phyloP scores from a whole-genome alignment of 2,113 vertebrate genomes.

The Zosterops japonicus region DNA sequence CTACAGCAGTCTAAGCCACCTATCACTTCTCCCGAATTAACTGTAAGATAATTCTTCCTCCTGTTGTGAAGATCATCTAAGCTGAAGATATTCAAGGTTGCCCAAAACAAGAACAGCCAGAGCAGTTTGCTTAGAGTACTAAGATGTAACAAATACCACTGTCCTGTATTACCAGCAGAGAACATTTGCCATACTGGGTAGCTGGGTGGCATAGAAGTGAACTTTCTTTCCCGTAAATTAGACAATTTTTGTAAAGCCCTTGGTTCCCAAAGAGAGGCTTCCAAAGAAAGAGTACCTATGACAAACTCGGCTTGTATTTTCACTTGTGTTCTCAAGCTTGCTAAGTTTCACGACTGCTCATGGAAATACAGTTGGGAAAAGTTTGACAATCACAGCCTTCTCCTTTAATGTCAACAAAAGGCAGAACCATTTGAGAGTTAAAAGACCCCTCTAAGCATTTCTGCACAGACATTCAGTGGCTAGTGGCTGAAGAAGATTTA shows the following conservation, averaged over 20 bases:
- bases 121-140: background rate
- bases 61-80: background rate
- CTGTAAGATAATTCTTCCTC: background rate
- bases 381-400: background rate
- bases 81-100: background rate
- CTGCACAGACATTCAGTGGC: background rate
- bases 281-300: background rate
- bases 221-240: background rate
- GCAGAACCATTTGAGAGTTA: background rate
- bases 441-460: slow-evolving; percentile 40
- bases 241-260: background rate
- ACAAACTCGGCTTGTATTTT: background rate
- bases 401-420: background rate
- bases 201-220: background rate
- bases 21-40: background rate
- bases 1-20: background rate
- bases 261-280: background rate
- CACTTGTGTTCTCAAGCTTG: background rate
- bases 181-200: background rate
- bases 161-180: background rate
- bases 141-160: background rate
- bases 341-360: background rate
- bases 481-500: slow-evolving; percentile 34
- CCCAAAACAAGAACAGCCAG: background rate
- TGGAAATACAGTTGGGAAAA: background rate